Base-by-base conservation (phyloP, 2,113 vertebrate species). In the Egretta garzetta region DNA sequence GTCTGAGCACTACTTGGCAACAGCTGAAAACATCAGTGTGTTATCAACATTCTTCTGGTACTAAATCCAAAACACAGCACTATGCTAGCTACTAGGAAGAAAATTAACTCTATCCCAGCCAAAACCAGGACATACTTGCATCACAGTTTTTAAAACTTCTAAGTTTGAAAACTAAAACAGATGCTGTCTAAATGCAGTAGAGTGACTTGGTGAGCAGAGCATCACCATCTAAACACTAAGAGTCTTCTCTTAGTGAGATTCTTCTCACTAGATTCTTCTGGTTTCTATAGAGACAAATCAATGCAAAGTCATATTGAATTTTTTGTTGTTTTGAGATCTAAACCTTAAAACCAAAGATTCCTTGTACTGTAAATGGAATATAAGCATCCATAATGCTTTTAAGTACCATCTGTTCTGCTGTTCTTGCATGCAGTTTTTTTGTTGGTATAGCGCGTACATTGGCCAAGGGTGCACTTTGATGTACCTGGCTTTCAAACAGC, bases 211-310 rank as follows among this genome's bases (percentile, higher is more conserved):
- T 86, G 41, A 90, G 32, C 39, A 75, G 27, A 68, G 7, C 23
- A 58, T 43, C 59, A 55, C 28, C 5, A 9, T 59, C 32, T 59
- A 63, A 92, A 94, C 76, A 76, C 17, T 10, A 5, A 15, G 28
- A 76, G 41, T 63, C 23, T n/a, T n/a, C n/a, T n/a, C n/a, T n/a
- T n/a, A n/a, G n/a, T n/a, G n/a, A n/a, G n/a, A n/a, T n/a, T n/a
- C n/a, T n/a, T n/a, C n/a, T n/a, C n/a, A n/a, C n/a, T n/a, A n/a
- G n/a, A 30, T 53, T 28, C 10, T 85, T 88, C 71, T 81, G 12
- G 33, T 80, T 93, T 91, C 70, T 71, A 37, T 60, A 83, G 92
- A 86, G 75, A 93, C 53, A 79, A 77, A 81, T 71, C 27, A 37
- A 9, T 81, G 58, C 52, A 67, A 50, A 76, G 8, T 49, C 22